Evolutionary conservation across 2,797 vertebrate species (phyloP), one percentile per base, ranked within the genome.

Genomic region (Scyliorhinus canicula): DNA sequence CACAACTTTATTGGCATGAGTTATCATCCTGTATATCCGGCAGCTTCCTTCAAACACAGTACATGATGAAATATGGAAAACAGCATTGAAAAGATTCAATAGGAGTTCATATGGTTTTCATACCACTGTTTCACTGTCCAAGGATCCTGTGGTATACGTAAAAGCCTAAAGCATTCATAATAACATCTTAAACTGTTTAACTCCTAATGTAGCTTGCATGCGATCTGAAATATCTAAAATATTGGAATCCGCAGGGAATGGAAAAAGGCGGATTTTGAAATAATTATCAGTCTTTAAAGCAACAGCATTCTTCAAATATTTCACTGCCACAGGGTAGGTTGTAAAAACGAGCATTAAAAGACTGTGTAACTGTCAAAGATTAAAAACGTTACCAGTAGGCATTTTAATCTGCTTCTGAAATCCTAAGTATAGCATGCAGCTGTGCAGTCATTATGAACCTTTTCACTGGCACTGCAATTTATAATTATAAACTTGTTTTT

Each of bases 151-250:
- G 96, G 97, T 97, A 97, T 97, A 97, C 28, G 67, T 97, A 97
- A 97, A 96, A 96, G 96, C 96, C 96, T 97, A 97, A 97, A 97
- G 97, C 97, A 97, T 97, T 98, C 97, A 97, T 97, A 97, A 96
- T 97, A 97, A 98, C 97, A 97, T 97, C 96, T 96, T 97, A 96
- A 97, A 96, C 96, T 96, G 97, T 97, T 97, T 97, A 97, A 97
- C 96, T 93, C 96, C 97, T 94, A 52, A 67, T 93, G 69, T 94
- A 52, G 47, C 14, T 97, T 97, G 96, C 94, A 95, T 95, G 95
- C 96, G 96, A 96, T 96, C 96, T 95, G 96, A 95, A 96, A 96
- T 95, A 96, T 96, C 96, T 95, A 96, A 95, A 96, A 96, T 96
- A 95, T 74, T 96, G 95, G 95, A 96, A 96, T 96, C 96, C 95